These are phyloP conservation scores for Ranitomeya variabilis DNA, from an alignment of 2,113 vertebrate genomes.

Conservation along the genomic window DNA sequence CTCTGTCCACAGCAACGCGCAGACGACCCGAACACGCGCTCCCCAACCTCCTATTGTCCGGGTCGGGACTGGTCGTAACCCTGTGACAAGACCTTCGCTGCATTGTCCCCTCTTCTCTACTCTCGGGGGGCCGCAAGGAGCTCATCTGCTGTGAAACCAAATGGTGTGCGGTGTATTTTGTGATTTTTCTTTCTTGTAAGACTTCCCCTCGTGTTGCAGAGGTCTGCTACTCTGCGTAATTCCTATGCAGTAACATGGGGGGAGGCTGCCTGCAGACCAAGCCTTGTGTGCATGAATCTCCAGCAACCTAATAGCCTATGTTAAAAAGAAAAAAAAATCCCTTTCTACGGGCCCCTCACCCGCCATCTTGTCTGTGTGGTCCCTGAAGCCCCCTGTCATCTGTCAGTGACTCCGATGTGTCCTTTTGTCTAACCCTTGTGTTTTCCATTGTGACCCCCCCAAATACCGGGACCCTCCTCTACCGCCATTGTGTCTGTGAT, in stretches of 20 bases:
- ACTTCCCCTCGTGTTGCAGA: conserved; percentile 53
- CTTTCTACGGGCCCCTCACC: conserved; percentile 9
- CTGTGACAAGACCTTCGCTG: conserved; percentile 15
- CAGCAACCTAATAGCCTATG: conserved; percentile 51
- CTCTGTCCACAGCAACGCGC: conserved; percentile 27
- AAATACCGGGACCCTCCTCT: background rate
- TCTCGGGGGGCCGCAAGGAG: conserved; percentile 42
- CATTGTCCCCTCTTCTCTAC: conserved; percentile 37
- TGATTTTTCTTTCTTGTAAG: conserved; percentile 28
- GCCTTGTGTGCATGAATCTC: conserved; percentile 59
- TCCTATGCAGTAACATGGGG: conserved; percentile 58
- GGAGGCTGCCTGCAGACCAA: conserved; percentile 56
- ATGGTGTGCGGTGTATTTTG: conserved; percentile 57
- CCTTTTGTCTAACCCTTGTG: conserved; percentile 13
- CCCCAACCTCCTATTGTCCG: conserved; percentile 19
- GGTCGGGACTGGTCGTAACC: conserved; percentile 32
- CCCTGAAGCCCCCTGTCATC: background rate
- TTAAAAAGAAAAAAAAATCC: background rate
- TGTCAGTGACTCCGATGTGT: background rate
- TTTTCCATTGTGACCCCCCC: conserved; percentile 5
- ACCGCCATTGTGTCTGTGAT: conserved; percentile 5
- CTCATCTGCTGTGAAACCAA: conserved; percentile 57
- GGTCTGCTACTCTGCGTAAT: conserved; percentile 48
- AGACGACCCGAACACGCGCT: conserved; percentile 32
- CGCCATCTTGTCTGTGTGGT: conserved; percentile 8